Base-by-base conservation (phyloP, 1,140 invertebrate genomes). In the Hylaeus anthracinus region DNA sequence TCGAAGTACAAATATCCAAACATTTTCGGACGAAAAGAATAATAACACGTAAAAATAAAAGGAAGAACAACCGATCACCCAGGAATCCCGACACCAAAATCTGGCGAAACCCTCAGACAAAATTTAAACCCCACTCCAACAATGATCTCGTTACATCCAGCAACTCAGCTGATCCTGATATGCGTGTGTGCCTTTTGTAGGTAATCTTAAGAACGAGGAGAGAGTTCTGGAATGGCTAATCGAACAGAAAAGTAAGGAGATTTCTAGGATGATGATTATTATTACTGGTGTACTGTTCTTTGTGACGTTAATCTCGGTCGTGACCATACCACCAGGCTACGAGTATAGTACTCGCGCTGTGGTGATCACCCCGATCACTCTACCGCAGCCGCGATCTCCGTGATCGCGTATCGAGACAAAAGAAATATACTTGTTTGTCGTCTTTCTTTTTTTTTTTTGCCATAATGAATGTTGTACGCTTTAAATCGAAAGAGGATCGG, bases 181-280 rank as follows among this genome's bases (percentile, higher is more conserved):
- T 89, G 88, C 88, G 85, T 92, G 85, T 93, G 89, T 91, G 90
- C 91, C 90, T 94, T 95, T 96, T 96, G 91, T 95, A 98, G 98
- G 98, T 95, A 97, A 98, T 95, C 96, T 98, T 95, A 97, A 96
- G 95, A 97, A 98, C 92, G 98, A 98, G 96, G 97, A 98, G 93
- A 97, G 97, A 95, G 98, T 98, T 94, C 96, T 98, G 95, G 96
- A 97, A 95, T 98, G 97, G 97, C 96, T 98, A 95, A 95, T 98
- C 95, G 96, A 98, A 95, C 97, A 98, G 95, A 97, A 98, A 96
- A 97, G 97, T 97, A 97, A 97, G 97, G 89, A 92, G 92, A 93
- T 92, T 92, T 91, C 88, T 92, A 92, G 91, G 91, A 92, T 93
- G 91, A 93, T 93, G 93, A 93, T 93, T 91, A 93, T 93, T 90